Evolutionary conservation across 2,797 vertebrate genomes (phyloP).

Genomic region (Bovichtus diacanthus): DNA sequence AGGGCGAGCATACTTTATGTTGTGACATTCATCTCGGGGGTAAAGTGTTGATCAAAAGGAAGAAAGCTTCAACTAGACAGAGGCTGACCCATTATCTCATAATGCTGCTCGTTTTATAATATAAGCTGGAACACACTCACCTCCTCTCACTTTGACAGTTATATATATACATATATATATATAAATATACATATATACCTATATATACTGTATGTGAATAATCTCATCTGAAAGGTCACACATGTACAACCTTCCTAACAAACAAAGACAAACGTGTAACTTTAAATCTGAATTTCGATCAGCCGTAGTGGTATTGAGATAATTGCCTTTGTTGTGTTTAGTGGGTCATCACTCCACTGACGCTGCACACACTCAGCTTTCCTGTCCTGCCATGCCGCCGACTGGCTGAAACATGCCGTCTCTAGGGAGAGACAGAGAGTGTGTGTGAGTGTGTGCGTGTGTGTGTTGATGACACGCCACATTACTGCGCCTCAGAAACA

Average conservation of each 20-base stretch:
- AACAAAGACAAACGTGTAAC: too few relatives aligned
- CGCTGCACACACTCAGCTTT: neutral
- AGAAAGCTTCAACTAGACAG: slow-evolving; percentile 4
- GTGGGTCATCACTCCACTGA: slow-evolving; percentile 55
- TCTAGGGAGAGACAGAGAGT: neutral
- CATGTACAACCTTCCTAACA: too few relatives aligned
- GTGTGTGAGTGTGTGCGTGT: too few relatives aligned
- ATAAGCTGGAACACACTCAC: too few relatives aligned
- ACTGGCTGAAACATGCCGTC: neutral
- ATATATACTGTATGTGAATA: too few relatives aligned
- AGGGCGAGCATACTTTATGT: slow-evolving; percentile 35
- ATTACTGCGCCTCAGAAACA: slow-evolving; percentile 2
- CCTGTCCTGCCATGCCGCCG: slow-evolving; percentile 1
- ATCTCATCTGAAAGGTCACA: too few relatives aligned
- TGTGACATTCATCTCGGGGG: slow-evolving; percentile 41
- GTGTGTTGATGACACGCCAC: too few relatives aligned
- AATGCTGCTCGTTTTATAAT: slow-evolving; percentile 21
- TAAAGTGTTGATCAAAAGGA: slow-evolving; percentile 25
- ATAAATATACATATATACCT: too few relatives aligned
- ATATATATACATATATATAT: too few relatives aligned
- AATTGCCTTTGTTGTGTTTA: slow-evolving; percentile 44
- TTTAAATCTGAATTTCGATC: too few relatives aligned
- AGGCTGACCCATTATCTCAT: slow-evolving; percentile 48
- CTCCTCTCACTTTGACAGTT: too few relatives aligned
- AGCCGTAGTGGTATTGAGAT: slow-evolving; percentile 8